A percentile compares a stretch with the other conserved stretches of the same genome.
These are phyloP conservation scores for Crioceris asparagi DNA, from an alignment of 2,888 invertebrate species.

Conservation along the genomic window DNA sequence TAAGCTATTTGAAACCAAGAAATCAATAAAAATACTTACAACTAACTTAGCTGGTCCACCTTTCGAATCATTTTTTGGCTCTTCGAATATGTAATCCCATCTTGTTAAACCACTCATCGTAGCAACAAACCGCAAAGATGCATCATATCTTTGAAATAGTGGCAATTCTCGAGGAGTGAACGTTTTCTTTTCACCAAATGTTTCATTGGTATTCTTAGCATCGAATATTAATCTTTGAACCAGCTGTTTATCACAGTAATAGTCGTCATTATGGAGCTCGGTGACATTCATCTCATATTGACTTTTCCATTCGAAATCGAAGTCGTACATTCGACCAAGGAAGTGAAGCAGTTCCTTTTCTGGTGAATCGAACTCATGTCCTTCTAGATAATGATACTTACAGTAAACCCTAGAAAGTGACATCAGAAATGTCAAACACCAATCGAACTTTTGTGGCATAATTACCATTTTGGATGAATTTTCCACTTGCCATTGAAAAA, in stretches of 20 bases:
- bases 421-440: not conserved
- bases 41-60: not conserved
- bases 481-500: slow-evolving; percentile 69
- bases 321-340: slow-evolving; percentile 51
- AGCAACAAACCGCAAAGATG: slow-evolving; percentile 51
- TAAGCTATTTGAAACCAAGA: too few relatives aligned
- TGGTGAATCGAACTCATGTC: slow-evolving; percentile 60
- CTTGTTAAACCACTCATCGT: slow-evolving; percentile 83
- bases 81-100: slow-evolving; percentile 67
- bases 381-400: slow-evolving; percentile 73
- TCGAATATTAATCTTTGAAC: slow-evolving; percentile 80
- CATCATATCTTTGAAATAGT: slow-evolving; percentile 56
- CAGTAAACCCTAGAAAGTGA: slow-evolving; percentile 66
- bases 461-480: slow-evolving; percentile 75
- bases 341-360: slow-evolving; percentile 70
- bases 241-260: slow-evolving; percentile 76
- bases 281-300: slow-evolving; percentile 48
- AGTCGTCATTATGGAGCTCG: slow-evolving; percentile 55
- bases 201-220: slow-evolving; percentile 58
- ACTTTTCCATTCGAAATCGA: slow-evolving; percentile 51
- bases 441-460: not conserved
- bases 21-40: too few relatives aligned
- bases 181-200: slow-evolving; percentile 35
- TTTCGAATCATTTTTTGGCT: slow-evolving; percentile 19
- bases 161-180: slow-evolving; percentile 33